Conservation (phyloP, 2,113 vertebrate genomes). For the Felis catus region DNA sequence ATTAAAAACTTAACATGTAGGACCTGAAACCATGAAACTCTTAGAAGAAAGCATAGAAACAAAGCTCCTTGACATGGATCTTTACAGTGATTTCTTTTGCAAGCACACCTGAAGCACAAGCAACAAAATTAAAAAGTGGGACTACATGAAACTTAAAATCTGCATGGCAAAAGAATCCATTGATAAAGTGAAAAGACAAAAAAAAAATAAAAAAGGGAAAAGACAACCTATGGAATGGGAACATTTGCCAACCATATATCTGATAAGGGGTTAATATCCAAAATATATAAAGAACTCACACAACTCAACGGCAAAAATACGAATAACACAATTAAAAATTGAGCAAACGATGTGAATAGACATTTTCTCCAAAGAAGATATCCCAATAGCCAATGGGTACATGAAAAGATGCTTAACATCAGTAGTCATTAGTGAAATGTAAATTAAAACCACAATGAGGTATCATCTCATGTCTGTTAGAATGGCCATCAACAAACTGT, state of each 20-base stretch:
- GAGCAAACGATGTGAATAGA: neutral
- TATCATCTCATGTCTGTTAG: neutral
- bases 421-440: neutral
- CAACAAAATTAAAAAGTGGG: neutral
- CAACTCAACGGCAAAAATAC: neutral
- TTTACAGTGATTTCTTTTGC: neutral
- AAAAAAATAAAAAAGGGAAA: neutral
- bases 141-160: neutral
- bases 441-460: neutral
- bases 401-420: neutral
- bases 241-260: neutral
- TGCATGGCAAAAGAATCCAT: neutral
- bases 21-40: neutral
- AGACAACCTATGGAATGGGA: neutral
- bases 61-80: neutral
- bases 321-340: neutral
- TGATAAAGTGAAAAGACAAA: neutral
- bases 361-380: neutral
- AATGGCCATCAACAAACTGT: neutral
- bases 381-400: neutral
- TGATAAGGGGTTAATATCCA: neutral
- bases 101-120: neutral
- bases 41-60: neutral
- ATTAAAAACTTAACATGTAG: neutral
- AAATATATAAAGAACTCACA: neutral